Percentiles rank a stretch among this genome's conserved stretches.
phyloP scores from a whole-genome alignment of 2,888 invertebrate genomes.

The Drosophila borborema region DNA sequence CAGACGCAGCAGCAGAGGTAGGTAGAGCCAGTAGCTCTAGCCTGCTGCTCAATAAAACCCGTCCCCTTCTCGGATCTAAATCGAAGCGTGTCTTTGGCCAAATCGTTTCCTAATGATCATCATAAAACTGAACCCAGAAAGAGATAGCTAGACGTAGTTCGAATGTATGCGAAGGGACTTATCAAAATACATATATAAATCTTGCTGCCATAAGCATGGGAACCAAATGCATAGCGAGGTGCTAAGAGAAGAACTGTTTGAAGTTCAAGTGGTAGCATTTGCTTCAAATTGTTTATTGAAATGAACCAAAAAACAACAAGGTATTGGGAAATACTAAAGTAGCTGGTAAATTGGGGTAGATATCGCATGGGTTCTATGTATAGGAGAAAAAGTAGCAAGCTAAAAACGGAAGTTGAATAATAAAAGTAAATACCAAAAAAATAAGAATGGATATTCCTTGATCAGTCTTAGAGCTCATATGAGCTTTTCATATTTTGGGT shows the following conservation, averaged over 20 bases:
- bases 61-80: slow-evolving; percentile 50
- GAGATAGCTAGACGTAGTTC: slow-evolving; percentile 11
- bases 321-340: slow-evolving; percentile 5
- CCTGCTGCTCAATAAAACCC: slow-evolving; percentile 35
- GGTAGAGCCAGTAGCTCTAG: neutral
- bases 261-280: slow-evolving; percentile 24
- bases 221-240: slow-evolving; percentile 19
- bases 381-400: neutral
- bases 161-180: neutral
- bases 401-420: neutral
- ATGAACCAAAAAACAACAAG: neutral
- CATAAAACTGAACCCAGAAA: slow-evolving; percentile 48
- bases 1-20: neutral
- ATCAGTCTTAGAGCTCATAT: no score
- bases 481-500: neutral
- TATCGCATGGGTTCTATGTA: no score
- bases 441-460: no score
- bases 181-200: slow-evolving; percentile 28
- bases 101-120: slow-evolving; percentile 64
- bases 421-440: no score
- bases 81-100: slow-evolving; percentile 47
- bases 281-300: slow-evolving; percentile 8
- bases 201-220: slow-evolving; percentile 14
- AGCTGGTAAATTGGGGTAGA: neutral
- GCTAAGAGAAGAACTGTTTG: slow-evolving; percentile 45